Base-by-base conservation (phyloP, 2,797 vertebrate genomes). In the Coranthus polyacanthus region DNA sequence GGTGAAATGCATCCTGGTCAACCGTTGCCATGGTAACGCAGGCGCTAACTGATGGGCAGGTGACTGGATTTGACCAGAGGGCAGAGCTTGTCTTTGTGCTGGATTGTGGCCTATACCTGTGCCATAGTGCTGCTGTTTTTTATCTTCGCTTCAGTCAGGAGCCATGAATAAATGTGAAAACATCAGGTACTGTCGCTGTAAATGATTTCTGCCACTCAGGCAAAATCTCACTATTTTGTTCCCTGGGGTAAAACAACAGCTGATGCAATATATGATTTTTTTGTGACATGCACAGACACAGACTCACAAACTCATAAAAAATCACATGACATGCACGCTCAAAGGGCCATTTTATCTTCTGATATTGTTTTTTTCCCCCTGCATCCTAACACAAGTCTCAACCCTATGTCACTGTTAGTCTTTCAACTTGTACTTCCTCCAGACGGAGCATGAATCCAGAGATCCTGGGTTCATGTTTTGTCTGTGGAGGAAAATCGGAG, bases 21-120 rank as follows among this genome's bases (percentile, higher is more conserved):
- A 68, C 32, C 22, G 76, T 79, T 85, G 68, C 68, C 68, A 84
- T 74, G 63, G 70, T 43, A 59, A 75, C 54, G 20, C 44, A 63
- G 62, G 53, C 69, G 64, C 20, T 65, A 60, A 67, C 45, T 0
- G 2, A 42, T 26, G 3, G 49, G 44, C 44, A 54, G 42, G 61
- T 43, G 22, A 66, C 37, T 56, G 49, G 24, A 34, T 55, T 18
- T 34, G 62, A 56, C 47, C 21, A 12, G 16, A 71, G 63, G 24
- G 13, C 45, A 44, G 42, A 24, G 51, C 12, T 56, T 26, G 18
- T 53, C 46, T 70, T 60, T 43, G 29, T 61, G 56, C 32, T 49
- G 49, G 34, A 75, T 61, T 74, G 65, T 1, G 13, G 24, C 47
- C 21, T 18, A 11, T 66, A n/a, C 44, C 54, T 34, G 6, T 36